Conservation (phyloP, 2,113 vertebrate species). For the Epinephelus moara region DNA sequence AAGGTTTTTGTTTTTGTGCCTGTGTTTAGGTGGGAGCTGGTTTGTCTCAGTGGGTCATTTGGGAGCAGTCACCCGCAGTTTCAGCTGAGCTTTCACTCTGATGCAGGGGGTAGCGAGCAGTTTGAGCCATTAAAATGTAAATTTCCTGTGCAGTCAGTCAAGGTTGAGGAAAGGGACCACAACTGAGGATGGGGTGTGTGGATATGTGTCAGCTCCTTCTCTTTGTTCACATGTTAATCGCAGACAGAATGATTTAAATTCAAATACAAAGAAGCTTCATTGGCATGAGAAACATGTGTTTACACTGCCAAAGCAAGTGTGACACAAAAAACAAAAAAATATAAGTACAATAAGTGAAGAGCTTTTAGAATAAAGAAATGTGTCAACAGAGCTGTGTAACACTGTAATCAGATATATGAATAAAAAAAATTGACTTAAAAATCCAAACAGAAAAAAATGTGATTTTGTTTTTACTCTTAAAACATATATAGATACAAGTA, state of each 20-base stretch:
- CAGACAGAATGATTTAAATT: slow-evolving; percentile 15
- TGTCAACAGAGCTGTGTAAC: no score
- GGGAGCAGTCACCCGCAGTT: slow-evolving; percentile 60
- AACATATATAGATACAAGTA: no score
- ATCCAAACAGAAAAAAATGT: no score
- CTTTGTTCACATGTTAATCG: slow-evolving; percentile 55
- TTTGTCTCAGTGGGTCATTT: slow-evolving; percentile 39
- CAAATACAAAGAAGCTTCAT: neutral
- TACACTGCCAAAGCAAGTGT: no score
- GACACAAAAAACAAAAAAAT: no score
- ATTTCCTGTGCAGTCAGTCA: slow-evolving; percentile 53
- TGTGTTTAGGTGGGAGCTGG: slow-evolving; percentile 36
- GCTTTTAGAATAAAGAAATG: no score
- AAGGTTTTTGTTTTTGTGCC: slow-evolving; percentile 15
- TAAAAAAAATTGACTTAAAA: no score
- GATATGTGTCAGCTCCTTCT: slow-evolving; percentile 40
- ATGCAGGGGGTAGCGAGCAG: slow-evolving; percentile 51
- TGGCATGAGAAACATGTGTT: no score
- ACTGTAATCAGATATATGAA: no score
- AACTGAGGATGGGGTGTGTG: slow-evolving; percentile 22
- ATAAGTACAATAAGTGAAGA: no score
- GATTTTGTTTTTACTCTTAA: no score
- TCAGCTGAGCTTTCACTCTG: slow-evolving; percentile 76
- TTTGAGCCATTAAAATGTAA: slow-evolving; percentile 74
- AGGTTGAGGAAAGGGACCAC: slow-evolving; percentile 28